Base-by-base conservation (phyloP, 1,140 invertebrate species). In the Drosophila sp. region DNA sequence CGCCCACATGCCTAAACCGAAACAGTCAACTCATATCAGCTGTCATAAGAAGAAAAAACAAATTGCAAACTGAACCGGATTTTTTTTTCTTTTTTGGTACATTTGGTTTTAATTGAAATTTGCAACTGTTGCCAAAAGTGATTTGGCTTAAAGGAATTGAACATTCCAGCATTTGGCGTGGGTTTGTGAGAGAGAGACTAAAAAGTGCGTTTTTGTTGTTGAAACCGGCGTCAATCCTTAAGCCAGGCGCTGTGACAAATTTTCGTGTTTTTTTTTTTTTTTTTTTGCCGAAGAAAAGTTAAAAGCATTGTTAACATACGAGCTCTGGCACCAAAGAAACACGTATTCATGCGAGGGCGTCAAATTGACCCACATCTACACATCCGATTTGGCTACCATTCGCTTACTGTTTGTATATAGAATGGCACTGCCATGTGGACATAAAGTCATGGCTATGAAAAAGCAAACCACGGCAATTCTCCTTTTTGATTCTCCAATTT, bases 21-120 rank as follows among this genome's bases (percentile, higher is more conserved):
- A 69, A 67, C 55, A 75, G 84, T 89, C 80, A 89, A 77, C 72
- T 84, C 67, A 78, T 66, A 89, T 87, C 84, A 84, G 84, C 69
- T 80, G 77, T 87, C 84, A 87, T 89, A 89, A 87, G 60, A 65
- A 83, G 72, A 67, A 68, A 60, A 54, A 61, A 17, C 27, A 2
- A 61, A 57, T 50, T 50, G 25, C 44, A 66, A 69, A 57, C 60
- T 65, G 40, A 44, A 70, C 65, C 62, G 25, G 66, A 80, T 74
- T 87, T 65, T 8, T 17, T 17, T 17, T 17, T 17, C 17, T 17
- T 17, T 17, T 33, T 41, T 17, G 30, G 41, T 63, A 25, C 25
- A 23, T 38, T 66, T 66, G 38, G 41, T 71, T 69, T 89, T 83
- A 74, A 89, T 89, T 87, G 76, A 84, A 80, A 80, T 29, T 41